phyloP scores from a whole-genome alignment of 2,888 invertebrate genomes.

The Apotomis capreana region DNA sequence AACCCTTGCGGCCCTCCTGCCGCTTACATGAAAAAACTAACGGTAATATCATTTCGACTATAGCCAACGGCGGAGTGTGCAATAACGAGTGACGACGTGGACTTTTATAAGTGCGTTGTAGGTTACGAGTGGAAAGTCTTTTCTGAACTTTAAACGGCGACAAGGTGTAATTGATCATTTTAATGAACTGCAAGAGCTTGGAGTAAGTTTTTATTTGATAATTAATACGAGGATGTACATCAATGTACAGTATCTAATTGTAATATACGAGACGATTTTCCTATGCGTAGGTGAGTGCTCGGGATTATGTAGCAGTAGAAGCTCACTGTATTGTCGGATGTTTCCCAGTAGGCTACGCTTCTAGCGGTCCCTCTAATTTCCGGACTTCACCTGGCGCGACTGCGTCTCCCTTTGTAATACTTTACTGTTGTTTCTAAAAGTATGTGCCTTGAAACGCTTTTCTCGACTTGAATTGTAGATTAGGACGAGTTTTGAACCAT shows the following conservation, averaged over 20 bases:
- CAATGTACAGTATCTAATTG: slow-evolving; percentile 49
- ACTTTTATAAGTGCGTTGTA: slow-evolving; percentile 48
- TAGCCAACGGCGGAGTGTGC: slow-evolving; percentile 70
- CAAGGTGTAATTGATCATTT: slow-evolving; percentile 69
- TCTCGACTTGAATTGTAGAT: slow-evolving; percentile 79
- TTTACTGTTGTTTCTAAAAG: slow-evolving; percentile 81
- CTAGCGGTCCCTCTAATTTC: slow-evolving; percentile 73
- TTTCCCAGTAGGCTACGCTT: slow-evolving; percentile 71
- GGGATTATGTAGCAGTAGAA: slow-evolving; percentile 52
- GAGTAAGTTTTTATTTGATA: slow-evolving; percentile 68
- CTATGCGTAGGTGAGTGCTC: slow-evolving; percentile 49
- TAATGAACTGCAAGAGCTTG: slow-evolving; percentile 73
- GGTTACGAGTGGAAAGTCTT: slow-evolving; percentile 44
- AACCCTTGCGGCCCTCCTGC: slow-evolving; percentile 64
- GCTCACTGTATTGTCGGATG: slow-evolving; percentile 48
- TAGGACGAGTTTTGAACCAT: slow-evolving; percentile 81
- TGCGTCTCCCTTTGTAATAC: slow-evolving; percentile 66
- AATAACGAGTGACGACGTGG: slow-evolving; percentile 50
- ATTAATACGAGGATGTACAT: slow-evolving; percentile 51
- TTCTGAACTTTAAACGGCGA: slow-evolving; percentile 61
- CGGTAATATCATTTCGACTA: slow-evolving; percentile 68
- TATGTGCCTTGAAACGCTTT: slow-evolving; percentile 83
- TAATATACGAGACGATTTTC: slow-evolving; percentile 49
- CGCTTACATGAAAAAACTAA: slow-evolving; percentile 74
- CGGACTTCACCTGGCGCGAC: slow-evolving; percentile 61